phyloP scores from a whole-genome alignment of 2,888 invertebrate species.

The Orthosia gothica region DNA sequence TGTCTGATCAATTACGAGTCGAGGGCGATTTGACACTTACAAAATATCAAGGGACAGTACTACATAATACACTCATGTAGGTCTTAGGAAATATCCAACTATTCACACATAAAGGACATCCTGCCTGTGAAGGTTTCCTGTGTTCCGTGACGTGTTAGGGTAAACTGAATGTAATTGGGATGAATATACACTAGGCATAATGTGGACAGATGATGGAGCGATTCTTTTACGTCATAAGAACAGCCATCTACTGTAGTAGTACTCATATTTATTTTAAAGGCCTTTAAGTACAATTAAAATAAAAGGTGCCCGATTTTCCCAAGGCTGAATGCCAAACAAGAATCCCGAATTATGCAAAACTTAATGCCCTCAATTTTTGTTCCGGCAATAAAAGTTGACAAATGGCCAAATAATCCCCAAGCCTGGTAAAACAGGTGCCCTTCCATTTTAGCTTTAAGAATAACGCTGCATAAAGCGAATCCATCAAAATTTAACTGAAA shows the following conservation, averaged over 20 bases:
- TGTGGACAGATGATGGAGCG: neutral
- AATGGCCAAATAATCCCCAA: too few species aligned
- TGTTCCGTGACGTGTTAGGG: conserved; percentile 21
- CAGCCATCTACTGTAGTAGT: too few species aligned
- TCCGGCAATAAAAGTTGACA: conserved; percentile 2
- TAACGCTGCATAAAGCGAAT: conserved; percentile 15
- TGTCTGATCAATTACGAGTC: conserved; percentile 13
- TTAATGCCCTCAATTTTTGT: neutral
- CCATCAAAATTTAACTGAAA: conserved; percentile 37
- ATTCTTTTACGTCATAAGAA: neutral
- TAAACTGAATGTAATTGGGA: conserved; percentile 9
- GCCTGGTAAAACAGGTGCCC: too few species aligned
- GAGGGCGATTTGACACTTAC: conserved; percentile 1
- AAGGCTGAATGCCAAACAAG: neutral
- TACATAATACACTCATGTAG: conserved; percentile 10
- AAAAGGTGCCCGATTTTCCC: neutral
- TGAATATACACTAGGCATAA: neutral
- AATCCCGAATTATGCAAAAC: conserved; percentile 13
- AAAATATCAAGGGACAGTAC: neutral
- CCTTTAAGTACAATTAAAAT: neutral
- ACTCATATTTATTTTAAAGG: neutral
- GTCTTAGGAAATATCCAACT: conserved; percentile 22
- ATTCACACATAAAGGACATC: conserved; percentile 9
- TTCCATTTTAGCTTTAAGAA: too few species aligned
- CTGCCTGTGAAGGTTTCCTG: neutral